These are phyloP conservation scores for Arizona elegans DNA, from an alignment of 2,113 vertebrate genomes.

Conservation along the genomic window DNA sequence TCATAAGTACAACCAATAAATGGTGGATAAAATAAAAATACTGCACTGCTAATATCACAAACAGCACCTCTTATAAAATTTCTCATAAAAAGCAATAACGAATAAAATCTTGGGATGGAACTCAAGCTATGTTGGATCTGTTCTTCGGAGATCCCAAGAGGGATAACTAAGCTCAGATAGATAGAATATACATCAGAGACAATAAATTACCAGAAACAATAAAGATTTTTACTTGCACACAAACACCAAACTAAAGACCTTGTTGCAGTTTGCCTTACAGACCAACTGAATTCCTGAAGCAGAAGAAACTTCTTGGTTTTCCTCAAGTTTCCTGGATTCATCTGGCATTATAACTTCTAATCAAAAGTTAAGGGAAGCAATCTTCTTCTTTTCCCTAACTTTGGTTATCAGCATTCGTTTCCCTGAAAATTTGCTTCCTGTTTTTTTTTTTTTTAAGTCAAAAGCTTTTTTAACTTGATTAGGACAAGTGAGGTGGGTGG, in stretches of 20 bases:
- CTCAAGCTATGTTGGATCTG: not conserved
- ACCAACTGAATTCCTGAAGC: not conserved
- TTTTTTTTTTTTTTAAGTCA: not conserved
- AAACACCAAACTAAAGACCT: not conserved
- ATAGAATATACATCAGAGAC: not conserved
- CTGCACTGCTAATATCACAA: not conserved
- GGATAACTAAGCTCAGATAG: not conserved
- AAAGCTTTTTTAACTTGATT: not conserved
- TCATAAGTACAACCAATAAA: not conserved
- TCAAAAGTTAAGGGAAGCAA: not conserved
- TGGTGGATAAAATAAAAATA: not conserved
- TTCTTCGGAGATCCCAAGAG: not conserved
- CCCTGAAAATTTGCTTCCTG: not conserved
- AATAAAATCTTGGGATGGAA: not conserved
- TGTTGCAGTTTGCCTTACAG: not conserved
- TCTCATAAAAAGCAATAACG: not conserved
- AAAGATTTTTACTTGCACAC: not conserved
- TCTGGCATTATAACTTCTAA: not conserved
- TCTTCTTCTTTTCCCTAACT: not conserved
- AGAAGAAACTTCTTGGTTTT: not conserved
- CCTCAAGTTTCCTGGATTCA: not conserved
- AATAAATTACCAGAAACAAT: not conserved
- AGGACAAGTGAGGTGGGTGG: not conserved
- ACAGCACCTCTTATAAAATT: not conserved
- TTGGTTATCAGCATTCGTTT: not conserved